Base-by-base conservation (phyloP, 2,113 vertebrate species). In the Alectura lathami region DNA sequence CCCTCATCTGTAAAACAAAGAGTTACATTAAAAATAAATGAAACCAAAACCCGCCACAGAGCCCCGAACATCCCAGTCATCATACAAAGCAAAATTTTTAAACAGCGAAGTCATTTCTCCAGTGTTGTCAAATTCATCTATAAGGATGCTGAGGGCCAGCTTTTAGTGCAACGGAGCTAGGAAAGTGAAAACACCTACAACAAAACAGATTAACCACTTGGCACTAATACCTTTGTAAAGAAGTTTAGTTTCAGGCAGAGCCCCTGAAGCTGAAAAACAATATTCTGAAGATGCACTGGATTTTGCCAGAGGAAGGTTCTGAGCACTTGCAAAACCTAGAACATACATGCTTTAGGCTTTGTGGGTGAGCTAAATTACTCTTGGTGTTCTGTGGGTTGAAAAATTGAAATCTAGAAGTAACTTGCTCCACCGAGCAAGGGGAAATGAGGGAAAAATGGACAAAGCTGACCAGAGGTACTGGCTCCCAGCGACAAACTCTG, bases 1-100 rank as follows among this genome's bases (percentile, higher is more conserved):
- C 99, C 99, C 99, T 99, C 99, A 99, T 99, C 99, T 99, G 99
- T 98, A 99, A 99, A 99, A 99, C 99, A 99, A 99, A 99, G 98
- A 99, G 98, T 98, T 98, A 98, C 97, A 98, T 98, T 98, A 98
- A 98, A 98, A 97, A 96, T 97, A 98, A 97, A 98, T 43, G 92
- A 97, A 98, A 97, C 88, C 88, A 97, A 98, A 75, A 59, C 88
- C 94, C 88, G 97, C 86, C 85, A 29, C 79, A 67, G 62, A 97
- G 94, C 92, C 97, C 96, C 94, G 3, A 97, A 98, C 67, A 91
- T 89, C 97, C 97, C 96, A 97, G 88, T 91, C 77, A 95, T 93
- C 70, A 97, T 29, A 89, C 74, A 90, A 93, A 90, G 94, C 6
- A 50, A 96, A 93, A 91, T 60, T 94, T 76, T 82, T 75, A 93